Base-by-base conservation (phyloP, 2,797 vertebrate species). In the Chrosomus eos region DNA sequence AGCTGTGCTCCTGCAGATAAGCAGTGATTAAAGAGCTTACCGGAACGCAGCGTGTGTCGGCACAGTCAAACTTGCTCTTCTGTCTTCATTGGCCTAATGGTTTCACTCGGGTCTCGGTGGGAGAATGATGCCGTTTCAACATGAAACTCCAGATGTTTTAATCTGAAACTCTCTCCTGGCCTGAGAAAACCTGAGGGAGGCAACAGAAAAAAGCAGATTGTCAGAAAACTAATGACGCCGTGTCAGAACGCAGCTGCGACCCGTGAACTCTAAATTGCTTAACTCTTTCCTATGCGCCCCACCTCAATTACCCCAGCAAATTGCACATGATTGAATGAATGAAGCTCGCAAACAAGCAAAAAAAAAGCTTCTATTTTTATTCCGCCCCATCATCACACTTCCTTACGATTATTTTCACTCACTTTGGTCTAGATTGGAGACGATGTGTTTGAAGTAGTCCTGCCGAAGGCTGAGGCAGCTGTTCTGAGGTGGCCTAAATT, bases 11-110 rank as follows among this genome's bases (percentile, higher is more conserved):
- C 85, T 26, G 33, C 51, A 96, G 96, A 97, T 96, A 96, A 96
- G 95, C 95, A 94, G 94, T 97, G 96, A 97, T 97, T 96, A 97
- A 96, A 97, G 95, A 92, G 93, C 89, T 87, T 93, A 95, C 93
- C 16, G 85, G 82, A 95, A 92, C 93, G 93, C 93, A 4, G 73
- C 9, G 94, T 95, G 94, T 94, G 92, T 94, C 92, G 91, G 93
- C 92, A 91, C 94, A 95, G 95, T 94, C 94, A 94, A 94, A 94
- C 93, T 91, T 95, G 90, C 90, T 86, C 88, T 91, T 94, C 93
- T 91, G 96, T 97, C 95, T 95, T 92, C 94, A 95, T 92, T 93
- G 95, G 96, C 92, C 95, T 93, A 96, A 94, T 95, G 95, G 94
- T 93, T 85, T 82, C 83, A 60, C 55, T 68, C 40, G 2, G 74